Base-by-base conservation (phyloP, 2,888 invertebrate species). In the Dascillus cervinus region DNA sequence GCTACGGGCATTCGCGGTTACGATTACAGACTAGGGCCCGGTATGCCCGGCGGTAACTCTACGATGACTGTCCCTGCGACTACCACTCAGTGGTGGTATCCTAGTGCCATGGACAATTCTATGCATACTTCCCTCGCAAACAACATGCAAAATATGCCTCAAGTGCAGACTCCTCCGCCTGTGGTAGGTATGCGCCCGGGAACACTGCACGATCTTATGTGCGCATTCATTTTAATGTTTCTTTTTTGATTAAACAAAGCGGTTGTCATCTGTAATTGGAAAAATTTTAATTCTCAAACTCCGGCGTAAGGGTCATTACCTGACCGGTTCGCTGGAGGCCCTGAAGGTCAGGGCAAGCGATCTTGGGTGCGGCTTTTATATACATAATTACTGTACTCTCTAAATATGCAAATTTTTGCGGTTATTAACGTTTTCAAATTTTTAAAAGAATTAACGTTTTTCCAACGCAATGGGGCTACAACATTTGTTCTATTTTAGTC, bases 11-110 rank as follows among this genome's bases (percentile, higher is more conserved):
- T 56, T 33, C 53, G 60, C 43, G 77, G 74, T 55, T 84, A 82
- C 64, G 84, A 84, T 64, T 84, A 84, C 64, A 79, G 82, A 61
- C 67, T 82, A 56, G 75, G 73, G 66, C 66, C 67, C 64, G 50
- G 73, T 61, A 62, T 66, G 65, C 47, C 70, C 67, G 50, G 52
- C 44, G 55, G 56, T 36, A 55, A 63, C 57, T 56, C 60, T 37
- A 61, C 69, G 38, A 53, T 55, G 51, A 50, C 56, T 45, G 65
- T 66, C 48, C 67, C 69, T 22, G 66, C 71, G 19, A 53, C 59
- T 32, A 73, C 72, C 47, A 70, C 74, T 32, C 77, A 77, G 55
- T 85, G 85, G 76, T 85, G 85, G 85, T 85, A 83, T 71, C 75
- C 81, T 53, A 65, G 70, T 41, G 67, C 69, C 50, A 59, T 64